A percentile compares a stretch with the other conserved stretches of the same genome.
Conservation (phyloP, 1,140 invertebrate species). For the Lepidotrigona ventralis region DNA sequence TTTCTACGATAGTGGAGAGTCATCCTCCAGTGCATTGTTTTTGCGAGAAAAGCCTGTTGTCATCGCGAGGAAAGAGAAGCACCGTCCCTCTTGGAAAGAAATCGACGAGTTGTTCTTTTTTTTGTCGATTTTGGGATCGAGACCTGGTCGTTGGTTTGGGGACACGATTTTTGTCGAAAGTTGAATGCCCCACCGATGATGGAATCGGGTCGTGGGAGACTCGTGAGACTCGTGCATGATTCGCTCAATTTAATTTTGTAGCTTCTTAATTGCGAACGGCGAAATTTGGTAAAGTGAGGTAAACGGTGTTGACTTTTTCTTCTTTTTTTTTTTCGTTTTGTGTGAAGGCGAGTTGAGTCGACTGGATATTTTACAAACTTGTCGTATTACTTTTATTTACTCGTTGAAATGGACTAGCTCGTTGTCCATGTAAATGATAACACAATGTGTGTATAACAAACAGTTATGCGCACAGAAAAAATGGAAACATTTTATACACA, state of each 20-base stretch:
- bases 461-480: too few species aligned
- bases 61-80: slow-evolving; percentile 61
- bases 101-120: slow-evolving; percentile 22
- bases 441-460: too few species aligned
- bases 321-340: too few species aligned
- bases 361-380: not conserved
- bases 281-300: not conserved
- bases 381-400: too few species aligned
- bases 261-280: not conserved
- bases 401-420: too few species aligned
- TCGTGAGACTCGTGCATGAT: not conserved
- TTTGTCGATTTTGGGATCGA: not conserved
- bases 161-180: not conserved
- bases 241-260: not conserved
- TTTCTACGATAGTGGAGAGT: slow-evolving; percentile 65
- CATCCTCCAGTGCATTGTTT: slow-evolving; percentile 76
- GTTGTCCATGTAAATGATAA: too few species aligned
- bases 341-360: too few species aligned
- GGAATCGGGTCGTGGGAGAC: not conserved
- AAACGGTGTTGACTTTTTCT: not conserved
- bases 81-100: slow-evolving; percentile 43
- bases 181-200: not conserved
- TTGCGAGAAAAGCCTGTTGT: slow-evolving; percentile 74
- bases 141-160: not conserved
- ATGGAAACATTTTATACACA: too few species aligned